These are phyloP conservation scores for Megalonaias nervosa DNA, from an alignment of 1,140 invertebrate species.

Conservation along the genomic window DNA sequence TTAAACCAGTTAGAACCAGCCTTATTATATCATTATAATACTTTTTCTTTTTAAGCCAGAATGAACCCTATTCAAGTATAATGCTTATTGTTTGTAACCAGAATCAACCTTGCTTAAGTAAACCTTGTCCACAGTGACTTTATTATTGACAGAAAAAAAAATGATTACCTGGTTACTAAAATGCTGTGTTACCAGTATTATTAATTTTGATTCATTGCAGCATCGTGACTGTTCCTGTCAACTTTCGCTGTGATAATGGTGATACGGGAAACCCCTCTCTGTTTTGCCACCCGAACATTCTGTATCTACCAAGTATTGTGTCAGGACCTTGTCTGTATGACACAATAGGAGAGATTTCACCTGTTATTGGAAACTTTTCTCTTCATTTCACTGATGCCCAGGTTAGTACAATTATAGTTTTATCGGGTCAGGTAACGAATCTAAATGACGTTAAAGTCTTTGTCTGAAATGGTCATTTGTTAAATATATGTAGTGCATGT, in stretches of 20 bases:
- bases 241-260: constrained; percentile 74
- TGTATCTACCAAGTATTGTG: constrained; percentile 77
- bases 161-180: background rate
- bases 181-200: background rate
- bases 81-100: too few relatives aligned
- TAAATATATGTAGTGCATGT: background rate
- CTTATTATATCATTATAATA: too few relatives aligned
- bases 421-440: too few relatives aligned
- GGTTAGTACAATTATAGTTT: constrained; percentile 44
- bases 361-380: constrained; percentile 72
- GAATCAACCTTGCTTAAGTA: too few relatives aligned
- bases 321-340: constrained; percentile 74
- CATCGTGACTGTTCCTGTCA: constrained; percentile 75
- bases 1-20: too few relatives aligned
- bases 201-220: constrained; percentile 35
- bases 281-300: constrained; percentile 76
- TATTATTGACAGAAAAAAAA: background rate
- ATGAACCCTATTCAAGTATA: too few relatives aligned
- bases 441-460: too few relatives aligned
- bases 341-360: constrained; percentile 73
- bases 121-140: background rate
- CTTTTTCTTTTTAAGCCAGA: too few relatives aligned
- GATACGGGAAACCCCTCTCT: constrained; percentile 67
- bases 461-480: background rate
- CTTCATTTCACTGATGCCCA: constrained; percentile 66